Evolutionary conservation across 2,113 vertebrate genomes (phyloP).

Genomic region (Daubentonia madagascariensis): DNA sequence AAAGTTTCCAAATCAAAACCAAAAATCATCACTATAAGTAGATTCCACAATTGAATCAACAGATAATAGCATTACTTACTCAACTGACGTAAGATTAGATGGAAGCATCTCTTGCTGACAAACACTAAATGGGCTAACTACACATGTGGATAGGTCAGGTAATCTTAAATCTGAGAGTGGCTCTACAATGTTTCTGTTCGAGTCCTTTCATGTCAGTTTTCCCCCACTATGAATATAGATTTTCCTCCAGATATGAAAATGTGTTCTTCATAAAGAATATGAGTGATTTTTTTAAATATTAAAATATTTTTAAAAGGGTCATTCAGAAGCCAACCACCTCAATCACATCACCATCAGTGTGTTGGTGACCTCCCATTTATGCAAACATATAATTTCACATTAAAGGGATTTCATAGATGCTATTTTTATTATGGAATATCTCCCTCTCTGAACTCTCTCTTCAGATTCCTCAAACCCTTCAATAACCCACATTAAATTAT

Average conservation of each 20-base stretch:
- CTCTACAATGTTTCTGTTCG: neutral
- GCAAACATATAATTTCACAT: neutral
- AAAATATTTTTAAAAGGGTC: neutral
- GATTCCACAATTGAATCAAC: neutral
- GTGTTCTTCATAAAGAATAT: neutral
- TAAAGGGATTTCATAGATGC: neutral
- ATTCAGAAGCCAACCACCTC: neutral
- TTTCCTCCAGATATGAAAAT: neutral
- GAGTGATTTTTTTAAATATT: neutral
- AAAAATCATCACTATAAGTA: neutral
- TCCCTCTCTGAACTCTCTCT: neutral
- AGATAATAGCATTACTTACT: neutral
- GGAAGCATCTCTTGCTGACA: neutral
- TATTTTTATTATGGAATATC: neutral
- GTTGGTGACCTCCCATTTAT: neutral
- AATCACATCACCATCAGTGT: neutral
- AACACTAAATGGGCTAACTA: neutral
- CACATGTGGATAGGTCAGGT: too few relatives aligned
- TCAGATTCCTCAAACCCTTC: neutral
- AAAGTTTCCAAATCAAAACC: conserved; percentile 49
- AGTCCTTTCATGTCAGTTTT: neutral
- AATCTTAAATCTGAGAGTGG: neutral
- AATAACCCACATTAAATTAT: neutral
- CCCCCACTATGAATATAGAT: neutral
- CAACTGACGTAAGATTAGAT: neutral